Conservation (phyloP, 2,113 vertebrate species). For the Heptranchias perlo region DNA sequence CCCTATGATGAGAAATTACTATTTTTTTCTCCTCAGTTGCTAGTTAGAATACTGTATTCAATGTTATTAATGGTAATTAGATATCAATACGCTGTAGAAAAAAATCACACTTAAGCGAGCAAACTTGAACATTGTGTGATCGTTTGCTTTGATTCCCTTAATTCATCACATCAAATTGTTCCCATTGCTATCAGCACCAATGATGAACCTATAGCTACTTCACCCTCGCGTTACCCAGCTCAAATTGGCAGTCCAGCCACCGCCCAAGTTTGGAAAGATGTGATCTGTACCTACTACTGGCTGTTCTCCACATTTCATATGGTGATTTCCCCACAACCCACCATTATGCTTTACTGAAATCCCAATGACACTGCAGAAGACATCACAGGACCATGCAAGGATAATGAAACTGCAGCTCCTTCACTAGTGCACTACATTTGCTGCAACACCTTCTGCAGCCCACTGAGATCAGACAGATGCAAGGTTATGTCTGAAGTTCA, state of each 20-base stretch:
- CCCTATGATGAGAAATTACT: not conserved
- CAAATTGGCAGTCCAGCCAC: not conserved
- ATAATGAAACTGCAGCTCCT: not conserved
- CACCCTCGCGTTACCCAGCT: not conserved
- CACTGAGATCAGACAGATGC: not conserved
- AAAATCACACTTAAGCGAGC: no score
- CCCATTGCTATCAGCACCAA: not conserved
- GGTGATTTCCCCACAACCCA: not conserved
- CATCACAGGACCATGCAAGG: not conserved
- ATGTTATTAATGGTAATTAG: not conserved
- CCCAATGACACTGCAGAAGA: not conserved
- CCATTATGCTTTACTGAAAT: constrained; percentile 40
- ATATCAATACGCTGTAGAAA: no score
- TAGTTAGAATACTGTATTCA: not conserved
- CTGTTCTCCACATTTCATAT: no score
- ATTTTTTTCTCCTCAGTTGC: not conserved
- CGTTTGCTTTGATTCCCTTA: not conserved
- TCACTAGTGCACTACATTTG: not conserved
- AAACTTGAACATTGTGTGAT: not conserved
- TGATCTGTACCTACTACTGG: not conserved
- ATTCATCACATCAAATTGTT: not conserved
- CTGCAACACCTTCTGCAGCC: not conserved
- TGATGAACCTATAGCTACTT: not conserved
- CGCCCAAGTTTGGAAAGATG: not conserved
- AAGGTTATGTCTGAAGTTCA: not conserved